Evolutionary conservation across 2,113 vertebrate species (phyloP), one percentile per base, ranked within the genome.

Genomic region (Oenanthe melanoleuca): DNA sequence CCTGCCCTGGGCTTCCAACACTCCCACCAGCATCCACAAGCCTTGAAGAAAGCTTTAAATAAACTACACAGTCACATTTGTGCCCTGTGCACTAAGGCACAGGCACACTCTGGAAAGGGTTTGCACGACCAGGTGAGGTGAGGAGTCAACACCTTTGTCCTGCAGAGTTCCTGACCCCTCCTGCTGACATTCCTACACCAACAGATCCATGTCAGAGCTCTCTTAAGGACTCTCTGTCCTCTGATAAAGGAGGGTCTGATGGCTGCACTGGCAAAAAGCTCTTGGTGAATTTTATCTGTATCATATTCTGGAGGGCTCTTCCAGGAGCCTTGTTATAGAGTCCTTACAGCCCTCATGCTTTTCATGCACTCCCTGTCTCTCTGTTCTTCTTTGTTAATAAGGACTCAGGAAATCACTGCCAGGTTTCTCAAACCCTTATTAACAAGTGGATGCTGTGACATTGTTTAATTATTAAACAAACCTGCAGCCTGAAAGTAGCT

Each of bases 381-480:
- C 38, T 55, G 12, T 14, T 80, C 38, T 65, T 67, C 47, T 52
- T 33, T 44, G 55, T 15, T 92, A 64, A 57, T 72, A 67, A 81
- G 25, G 70, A 81, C 77, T 91, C 38, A n/a, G 52, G 29, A 90
- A 95, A 89, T 49, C 42, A 24, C 49, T 64, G 80, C 65, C 77
- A 79, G 28, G 14, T 42, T 84, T 87, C 44, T 86, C 77, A 70
- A 18, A 72, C n/a, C 34, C 67, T 77, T 64, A 89, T 86, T 83
- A 94, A 78, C 25, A 83, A 80, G 38, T 61, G 64, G 52, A 56
- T 70, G 53, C 37, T 90, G 79, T 1, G 24, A 88, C 85, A 83
- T 9, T 88, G 64, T 83, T 94, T 86, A 92, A 94, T 47, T 89
- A 72, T 74, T 95, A 88, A 95, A 93, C 17, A 84, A 86, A 83